Percentiles rank a stretch among this genome's conserved stretches.
These are phyloP conservation scores for Pipistrellus pipistrellus DNA, from an alignment of 2,797 vertebrate species.

Conservation along the genomic window DNA sequence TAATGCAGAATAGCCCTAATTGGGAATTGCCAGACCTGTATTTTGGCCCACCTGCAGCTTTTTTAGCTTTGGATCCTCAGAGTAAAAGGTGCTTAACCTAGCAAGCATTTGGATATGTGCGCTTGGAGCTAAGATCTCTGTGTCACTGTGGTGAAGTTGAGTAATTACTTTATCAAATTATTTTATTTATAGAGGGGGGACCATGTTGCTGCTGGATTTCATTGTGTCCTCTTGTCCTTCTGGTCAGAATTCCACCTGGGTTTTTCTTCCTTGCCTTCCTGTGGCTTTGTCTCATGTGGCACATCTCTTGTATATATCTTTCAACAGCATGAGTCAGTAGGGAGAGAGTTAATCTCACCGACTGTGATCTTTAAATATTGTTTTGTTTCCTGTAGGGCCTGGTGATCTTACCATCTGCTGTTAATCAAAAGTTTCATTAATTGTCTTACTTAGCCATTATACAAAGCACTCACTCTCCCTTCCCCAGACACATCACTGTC, in stretches of 20 bases:
- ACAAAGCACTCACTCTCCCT: constrained; percentile 53
- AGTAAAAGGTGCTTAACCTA: background rate
- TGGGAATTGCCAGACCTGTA: background rate
- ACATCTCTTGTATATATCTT: background rate
- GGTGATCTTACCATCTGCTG: constrained; percentile 18
- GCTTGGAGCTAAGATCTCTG: background rate
- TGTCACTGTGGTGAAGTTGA: background rate
- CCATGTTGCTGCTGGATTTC: constrained; percentile 30
- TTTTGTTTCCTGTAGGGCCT: constrained; percentile 26
- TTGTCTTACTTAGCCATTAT: constrained; percentile 60
- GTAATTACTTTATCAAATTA: constrained; percentile 28
- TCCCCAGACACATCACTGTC: constrained; percentile 26
- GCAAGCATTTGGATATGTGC: background rate
- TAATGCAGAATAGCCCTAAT: background rate
- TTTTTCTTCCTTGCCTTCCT: background rate
- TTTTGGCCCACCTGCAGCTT: background rate
- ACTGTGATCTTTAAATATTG: constrained; percentile 44
- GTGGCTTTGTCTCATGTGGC: background rate
- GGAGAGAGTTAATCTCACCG: constrained; percentile 46
- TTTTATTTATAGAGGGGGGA: background rate
- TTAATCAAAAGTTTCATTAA: constrained; percentile 72
- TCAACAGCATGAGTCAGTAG: constrained; percentile 22
- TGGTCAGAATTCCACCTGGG: background rate
- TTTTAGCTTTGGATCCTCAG: background rate
- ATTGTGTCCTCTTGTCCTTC: background rate